Evolutionary conservation across 2,113 vertebrate genomes (phyloP).

Genomic region (Archocentrus centrarchus): DNA sequence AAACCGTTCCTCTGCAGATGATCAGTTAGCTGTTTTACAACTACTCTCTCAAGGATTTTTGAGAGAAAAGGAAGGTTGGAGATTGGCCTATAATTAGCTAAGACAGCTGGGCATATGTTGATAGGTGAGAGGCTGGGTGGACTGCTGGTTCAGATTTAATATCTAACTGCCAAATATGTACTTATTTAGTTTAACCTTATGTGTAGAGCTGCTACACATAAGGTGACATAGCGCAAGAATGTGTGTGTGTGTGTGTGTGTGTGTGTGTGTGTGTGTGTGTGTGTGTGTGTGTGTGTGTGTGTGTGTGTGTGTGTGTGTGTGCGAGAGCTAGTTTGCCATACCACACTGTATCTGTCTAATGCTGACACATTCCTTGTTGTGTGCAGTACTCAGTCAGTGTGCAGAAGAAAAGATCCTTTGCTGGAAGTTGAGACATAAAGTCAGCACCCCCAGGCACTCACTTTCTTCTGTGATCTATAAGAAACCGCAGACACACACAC

Average conservation of each 20-base stretch:
- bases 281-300: neutral
- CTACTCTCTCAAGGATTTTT: no score
- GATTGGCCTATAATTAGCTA: no score
- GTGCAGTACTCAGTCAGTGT: constrained; percentile 3
- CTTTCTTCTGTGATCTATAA: constrained; percentile 45
- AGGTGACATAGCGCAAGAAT: neutral
- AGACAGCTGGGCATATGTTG: neutral
- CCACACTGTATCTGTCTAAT: neutral
- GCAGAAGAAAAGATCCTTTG: constrained; percentile 34
- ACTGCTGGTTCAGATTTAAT: constrained; percentile 9
- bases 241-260: neutral
- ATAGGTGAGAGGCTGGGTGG: neutral
- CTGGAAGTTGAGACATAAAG: constrained; percentile 45
- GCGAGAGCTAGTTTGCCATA: neutral
- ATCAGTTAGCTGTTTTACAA: no score
- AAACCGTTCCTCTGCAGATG: no score
- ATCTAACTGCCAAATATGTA: constrained; percentile 1
- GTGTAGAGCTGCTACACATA: neutral
- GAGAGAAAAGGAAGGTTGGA: no score
- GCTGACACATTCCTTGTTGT: constrained; percentile 11
- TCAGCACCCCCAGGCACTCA: constrained; percentile 18
- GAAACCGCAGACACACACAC: constrained; percentile 3
- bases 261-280: neutral
- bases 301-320: neutral
- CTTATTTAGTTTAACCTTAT: neutral